These are phyloP conservation scores for Aphelocoma californica DNA, from an alignment of 2,797 vertebrate genomes.

Conservation along the genomic window DNA sequence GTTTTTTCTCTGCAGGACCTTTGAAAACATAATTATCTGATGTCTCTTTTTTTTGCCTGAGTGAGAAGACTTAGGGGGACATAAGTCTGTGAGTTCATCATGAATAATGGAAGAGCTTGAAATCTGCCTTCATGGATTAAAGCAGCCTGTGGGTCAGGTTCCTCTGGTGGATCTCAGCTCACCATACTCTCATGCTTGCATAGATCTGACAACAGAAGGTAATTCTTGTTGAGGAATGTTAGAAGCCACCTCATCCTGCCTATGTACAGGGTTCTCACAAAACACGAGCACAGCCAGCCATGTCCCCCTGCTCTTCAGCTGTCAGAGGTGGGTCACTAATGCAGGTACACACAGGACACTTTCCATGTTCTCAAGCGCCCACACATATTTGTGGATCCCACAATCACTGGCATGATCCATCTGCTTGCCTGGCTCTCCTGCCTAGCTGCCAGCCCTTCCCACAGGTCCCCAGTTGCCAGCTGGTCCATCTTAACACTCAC, in stretches of 20 bases:
- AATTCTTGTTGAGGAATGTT: neutral
- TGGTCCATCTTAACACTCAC: neutral
- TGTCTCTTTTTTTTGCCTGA: neutral
- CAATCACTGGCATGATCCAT: accelerated
- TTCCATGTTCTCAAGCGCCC: neutral
- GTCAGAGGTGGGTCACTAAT: neutral
- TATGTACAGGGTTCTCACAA: neutral
- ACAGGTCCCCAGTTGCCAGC: accelerated
- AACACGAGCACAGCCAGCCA: neutral
- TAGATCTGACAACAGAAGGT: neutral
- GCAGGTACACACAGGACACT: neutral
- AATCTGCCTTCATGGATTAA: neutral
- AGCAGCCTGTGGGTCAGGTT: neutral
- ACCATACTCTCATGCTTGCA: accelerated
- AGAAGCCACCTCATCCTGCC: neutral
- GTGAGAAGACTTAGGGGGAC: neutral
- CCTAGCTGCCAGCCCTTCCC: neutral
- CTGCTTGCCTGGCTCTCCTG: neutral
- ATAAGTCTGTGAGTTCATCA: accelerated
- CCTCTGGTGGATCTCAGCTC: neutral
- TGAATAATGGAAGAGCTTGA: neutral
- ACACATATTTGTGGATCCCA: neutral
- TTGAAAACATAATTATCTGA: neutral
- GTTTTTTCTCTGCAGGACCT: neutral
- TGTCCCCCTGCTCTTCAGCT: neutral